Evolutionary conservation across 2,888 invertebrate species (phyloP), one percentile per base, ranked within the genome.

Genomic region (Laothoe populi): DNA sequence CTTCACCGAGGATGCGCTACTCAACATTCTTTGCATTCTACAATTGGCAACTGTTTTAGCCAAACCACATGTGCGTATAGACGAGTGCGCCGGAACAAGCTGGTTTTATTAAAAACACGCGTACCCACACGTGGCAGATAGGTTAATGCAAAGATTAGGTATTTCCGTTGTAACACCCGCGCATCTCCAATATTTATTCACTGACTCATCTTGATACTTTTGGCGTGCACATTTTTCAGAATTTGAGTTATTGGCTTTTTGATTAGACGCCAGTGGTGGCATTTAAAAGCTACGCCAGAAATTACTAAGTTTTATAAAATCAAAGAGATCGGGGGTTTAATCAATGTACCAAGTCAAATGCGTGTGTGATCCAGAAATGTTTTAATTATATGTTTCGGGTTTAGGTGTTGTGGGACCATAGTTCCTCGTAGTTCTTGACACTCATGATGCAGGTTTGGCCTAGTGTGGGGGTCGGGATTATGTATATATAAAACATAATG

Each of bases 121-220:
- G 68, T 44, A 19, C 66, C 65, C 80, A 81, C 87, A 86, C 81
- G 82, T 85, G 84, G 73, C 76, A 38, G 78, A 82, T 86, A 84
- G 82, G 83, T 82, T 87, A 91, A 89, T 88, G 86, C 82, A 84
- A 85, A 91, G 90, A 92, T 92, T 90, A 90, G 90, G 89, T 79
- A 88, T 90, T 92, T 92, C 92, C 92, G 91, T 78, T 86, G 10
- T 71, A 66, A 65, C 59, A 48, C 83, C 79, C 82, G 81, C 84
- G 82, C 86, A 80, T 80, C 82, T 80, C 82, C 78, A 71, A 77
- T 74, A 67, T 68, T 78, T 75, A 67, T 72, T 75, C 75, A 73
- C 67, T 82, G 81, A 82, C 71, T 78, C 82, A 82, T 19, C 19
- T 8, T 19, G 7, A 19, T 44, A 44, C 44, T 38, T 38, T 38